Evolutionary conservation across 2,888 invertebrate genomes (phyloP).

Genomic region (Pyrocoelia pectoralis): DNA sequence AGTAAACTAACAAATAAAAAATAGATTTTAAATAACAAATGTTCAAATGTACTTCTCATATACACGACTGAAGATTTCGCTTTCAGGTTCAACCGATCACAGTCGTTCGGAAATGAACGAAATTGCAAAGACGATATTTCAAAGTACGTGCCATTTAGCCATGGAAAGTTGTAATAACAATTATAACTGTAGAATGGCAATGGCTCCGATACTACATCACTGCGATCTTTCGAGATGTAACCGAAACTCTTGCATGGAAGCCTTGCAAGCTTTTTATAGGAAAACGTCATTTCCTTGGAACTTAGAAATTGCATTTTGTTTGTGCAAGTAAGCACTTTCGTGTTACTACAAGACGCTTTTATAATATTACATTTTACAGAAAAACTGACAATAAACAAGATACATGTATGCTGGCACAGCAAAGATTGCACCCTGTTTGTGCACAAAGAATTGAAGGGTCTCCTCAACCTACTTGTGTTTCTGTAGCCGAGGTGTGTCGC

Average conservation of each 20-base stretch:
- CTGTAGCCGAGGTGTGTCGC: conserved; percentile 83
- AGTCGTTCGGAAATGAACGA: conserved; percentile 45
- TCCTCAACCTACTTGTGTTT: conserved; percentile 86
- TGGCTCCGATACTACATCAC: conserved; percentile 85
- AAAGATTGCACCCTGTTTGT: conserved; percentile 88
- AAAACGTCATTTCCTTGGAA: conserved; percentile 82
- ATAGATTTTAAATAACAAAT: conserved; percentile 29
- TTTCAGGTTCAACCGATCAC: conserved; percentile 53
- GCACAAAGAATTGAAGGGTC: conserved; percentile 74
- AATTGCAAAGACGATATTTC: conserved; percentile 66
- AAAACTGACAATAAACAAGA: conserved; percentile 88
- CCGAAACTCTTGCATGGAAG: conserved; percentile 87
- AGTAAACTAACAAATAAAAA: conserved; percentile 22
- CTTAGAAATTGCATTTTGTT: conserved; percentile 89
- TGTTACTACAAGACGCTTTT: conserved; percentile 11
- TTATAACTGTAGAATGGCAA: conserved; percentile 77
- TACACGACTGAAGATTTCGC: conserved; percentile 48
- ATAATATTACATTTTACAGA: conserved; percentile 60
- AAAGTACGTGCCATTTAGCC: conserved; percentile 89
- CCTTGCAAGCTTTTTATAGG: conserved; percentile 85
- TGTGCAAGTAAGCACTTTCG: conserved; percentile 80
- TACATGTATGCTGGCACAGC: conserved; percentile 88
- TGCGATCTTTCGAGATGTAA: conserved; percentile 82
- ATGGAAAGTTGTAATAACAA: conserved; percentile 84
- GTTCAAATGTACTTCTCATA: conserved; percentile 56